These are phyloP conservation scores for Plectrocnemia conspersa DNA, from an alignment of 1,140 invertebrate species.

Conservation along the genomic window DNA sequence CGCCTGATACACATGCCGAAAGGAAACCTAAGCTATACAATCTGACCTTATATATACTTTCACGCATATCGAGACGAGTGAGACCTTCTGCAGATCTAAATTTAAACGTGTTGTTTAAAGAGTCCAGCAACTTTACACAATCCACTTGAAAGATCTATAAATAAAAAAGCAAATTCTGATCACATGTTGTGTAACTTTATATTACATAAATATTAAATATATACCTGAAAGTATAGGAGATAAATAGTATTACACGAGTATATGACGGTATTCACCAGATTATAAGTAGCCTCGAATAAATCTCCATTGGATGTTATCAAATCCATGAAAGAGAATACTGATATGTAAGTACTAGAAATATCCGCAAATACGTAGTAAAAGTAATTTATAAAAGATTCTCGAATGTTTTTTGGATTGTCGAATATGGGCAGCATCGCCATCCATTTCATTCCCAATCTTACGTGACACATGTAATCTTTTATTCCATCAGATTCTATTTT, in stretches of 20 bases:
- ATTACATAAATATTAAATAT: neutral
- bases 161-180: no score
- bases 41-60: constrained; percentile 21
- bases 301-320: constrained; percentile 27
- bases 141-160: constrained; percentile 19
- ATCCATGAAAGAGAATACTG: constrained; percentile 19
- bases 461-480: constrained; percentile 23
- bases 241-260: constrained; percentile 23
- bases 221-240: constrained; percentile 32
- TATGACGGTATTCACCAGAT: constrained; percentile 27
- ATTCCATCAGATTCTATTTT: neutral
- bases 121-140: constrained; percentile 1
- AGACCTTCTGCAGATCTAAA: constrained; percentile 26
- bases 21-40: constrained; percentile 21
- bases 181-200: neutral
- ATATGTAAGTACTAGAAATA: constrained; percentile 26
- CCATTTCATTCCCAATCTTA: constrained; percentile 21
- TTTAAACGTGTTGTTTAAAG: constrained; percentile 20
- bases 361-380: constrained; percentile 20
- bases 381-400: constrained; percentile 4
- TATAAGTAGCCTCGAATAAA: constrained; percentile 20
- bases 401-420: neutral
- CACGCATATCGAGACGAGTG: constrained; percentile 24
- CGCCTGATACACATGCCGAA: constrained; percentile 10
- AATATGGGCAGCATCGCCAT: constrained; percentile 30